Evolutionary conservation across 2,797 vertebrate genomes (phyloP), one percentile per base, ranked within the genome.

Genomic region (Poecilia gillii): DNA sequence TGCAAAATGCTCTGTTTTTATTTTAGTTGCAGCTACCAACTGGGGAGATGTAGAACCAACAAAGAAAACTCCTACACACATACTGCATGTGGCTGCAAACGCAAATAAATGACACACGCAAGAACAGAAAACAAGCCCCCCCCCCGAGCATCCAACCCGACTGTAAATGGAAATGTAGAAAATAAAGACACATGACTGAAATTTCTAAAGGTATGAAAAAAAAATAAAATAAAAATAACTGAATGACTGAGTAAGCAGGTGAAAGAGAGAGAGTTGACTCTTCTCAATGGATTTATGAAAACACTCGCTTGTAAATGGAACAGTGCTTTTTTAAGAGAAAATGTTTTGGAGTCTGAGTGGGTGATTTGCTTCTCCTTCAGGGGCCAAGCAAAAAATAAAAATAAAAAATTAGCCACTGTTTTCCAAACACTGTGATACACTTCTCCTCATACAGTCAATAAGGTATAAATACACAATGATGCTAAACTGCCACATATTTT

Each of bases 21-120:
- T 74, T 74, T 57, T 5, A 1, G 31, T 9, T 59, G 39, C 36
- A 68, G 64, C 64, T 68, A 68, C 46, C 2, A 91, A 93, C 86
- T 89, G 82, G 80, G 90, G 89, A 53, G 49, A 91, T 86, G 80
- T 93, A 89, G 82, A 90, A 93, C 91, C 88, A 87, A 92, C 90
- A 90, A 91, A 90, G 90, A 90, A 86, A 90, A 91, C 82, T 84
- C 82, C 83, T 78, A 57, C 49, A 57, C 46, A 76, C 75, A 85
- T 71, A 59, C 71, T 51, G 55, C 74, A 81, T 39, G 45, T 66
- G 68, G 59, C 41, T 7, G 12, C 53, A 85, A 41, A 89, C 79
- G 72, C 83, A 59, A 70, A 59, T 1, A 62, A 51, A 76, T 31
- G 70, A 79, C 43, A 53, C 16, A 53, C 68, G 31, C n/a, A 55